Evolutionary conservation across 2,113 vertebrate genomes (phyloP).

Genomic region (Microcebus griseorufus): DNA sequence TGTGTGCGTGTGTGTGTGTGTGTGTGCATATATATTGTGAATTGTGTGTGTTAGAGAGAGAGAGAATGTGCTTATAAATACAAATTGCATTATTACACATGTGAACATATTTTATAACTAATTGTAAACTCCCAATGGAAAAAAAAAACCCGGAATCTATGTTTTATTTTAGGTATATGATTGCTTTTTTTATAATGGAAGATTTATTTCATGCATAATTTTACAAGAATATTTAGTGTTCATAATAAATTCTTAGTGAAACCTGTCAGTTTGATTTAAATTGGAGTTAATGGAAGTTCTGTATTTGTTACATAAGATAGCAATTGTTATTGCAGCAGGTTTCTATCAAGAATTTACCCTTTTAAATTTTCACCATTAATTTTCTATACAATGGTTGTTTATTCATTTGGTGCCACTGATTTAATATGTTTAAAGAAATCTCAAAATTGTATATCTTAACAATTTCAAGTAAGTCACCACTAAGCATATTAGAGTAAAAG

Average conservation of each 20-base stretch:
- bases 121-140: neutral
- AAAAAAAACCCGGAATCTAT: neutral
- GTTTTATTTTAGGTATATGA: neutral
- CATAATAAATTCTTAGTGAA: slow-evolving; percentile 62
- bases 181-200: neutral
- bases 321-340: neutral
- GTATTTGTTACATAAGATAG: slow-evolving; percentile 53
- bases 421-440: neutral
- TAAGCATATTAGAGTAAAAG: neutral
- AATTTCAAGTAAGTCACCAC: neutral
- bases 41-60: neutral
- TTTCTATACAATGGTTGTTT: neutral
- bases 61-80: neutral
- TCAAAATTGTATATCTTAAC: neutral
- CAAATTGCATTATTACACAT: neutral
- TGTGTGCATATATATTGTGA: neutral
- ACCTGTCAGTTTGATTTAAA: slow-evolving; percentile 77
- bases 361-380: neutral
- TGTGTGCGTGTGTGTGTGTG: neutral
- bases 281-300: slow-evolving; percentile 71
- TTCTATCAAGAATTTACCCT: slow-evolving; percentile 25
- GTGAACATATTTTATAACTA: neutral
- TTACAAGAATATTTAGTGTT: slow-evolving; percentile 53
- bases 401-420: neutral
- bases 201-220: slow-evolving; percentile 47